Percentiles rank a stretch among this genome's conserved stretches.
phyloP scores from a whole-genome alignment of 2,113 vertebrate species.

The Urocolius indicus region DNA sequence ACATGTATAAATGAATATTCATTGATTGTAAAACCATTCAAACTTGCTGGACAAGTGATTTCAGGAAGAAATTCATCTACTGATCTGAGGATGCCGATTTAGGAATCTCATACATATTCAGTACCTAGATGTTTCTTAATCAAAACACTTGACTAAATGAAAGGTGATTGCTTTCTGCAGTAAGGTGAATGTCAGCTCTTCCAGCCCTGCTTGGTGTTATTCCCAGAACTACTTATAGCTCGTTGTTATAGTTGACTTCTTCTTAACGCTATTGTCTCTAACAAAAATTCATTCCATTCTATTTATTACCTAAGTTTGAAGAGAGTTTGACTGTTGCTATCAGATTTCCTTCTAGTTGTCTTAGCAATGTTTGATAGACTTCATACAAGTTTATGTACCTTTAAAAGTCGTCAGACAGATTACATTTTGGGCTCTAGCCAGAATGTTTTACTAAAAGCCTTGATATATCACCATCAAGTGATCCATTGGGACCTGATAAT shows the following conservation, averaged over 20 bases:
- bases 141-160: constrained; percentile 71
- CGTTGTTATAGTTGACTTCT: constrained; percentile 18
- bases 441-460: neutral
- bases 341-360: neutral
- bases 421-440: neutral
- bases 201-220: constrained; percentile 44
- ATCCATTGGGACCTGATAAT: neutral
- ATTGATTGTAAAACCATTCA: constrained; percentile 45
- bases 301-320: constrained; percentile 4
- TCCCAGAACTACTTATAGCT: constrained; percentile 47
- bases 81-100: constrained; percentile 44
- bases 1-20: neutral
- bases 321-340: neutral
- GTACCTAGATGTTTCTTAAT: constrained; percentile 53
- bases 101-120: constrained; percentile 73
- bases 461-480: neutral
- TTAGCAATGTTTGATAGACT: neutral
- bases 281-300: constrained; percentile 39
- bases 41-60: constrained; percentile 64
- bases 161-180: constrained; percentile 71
- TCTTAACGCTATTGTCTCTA: constrained; percentile 32
- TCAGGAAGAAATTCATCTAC: neutral
- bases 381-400: neutral
- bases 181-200: constrained; percentile 65
- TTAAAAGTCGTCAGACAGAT: neutral